Evolutionary conservation across 2,797 vertebrate genomes (phyloP), one percentile per base, ranked within the genome.

Genomic region (Halcyon leucocephala): DNA sequence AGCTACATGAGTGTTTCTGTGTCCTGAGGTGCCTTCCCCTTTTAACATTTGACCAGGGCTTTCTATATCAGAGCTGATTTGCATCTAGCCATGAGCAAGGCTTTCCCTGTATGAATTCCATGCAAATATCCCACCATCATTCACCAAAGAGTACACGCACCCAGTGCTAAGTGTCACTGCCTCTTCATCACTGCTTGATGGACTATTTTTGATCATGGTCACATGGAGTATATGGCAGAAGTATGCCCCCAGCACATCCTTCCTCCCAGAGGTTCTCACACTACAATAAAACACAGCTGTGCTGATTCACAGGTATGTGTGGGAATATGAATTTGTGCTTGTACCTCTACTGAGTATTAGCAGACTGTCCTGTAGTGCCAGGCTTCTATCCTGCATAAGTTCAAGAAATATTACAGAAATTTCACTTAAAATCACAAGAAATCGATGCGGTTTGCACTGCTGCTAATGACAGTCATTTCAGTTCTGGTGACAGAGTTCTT

Each of bases 381-480:
- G 41, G 25, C 24, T 85, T 29, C 31, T 14, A 28, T 28, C 24
- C 24, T 51, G 10, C 15, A 35, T 28, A 35, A 44, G n/a, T 28
- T 35, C 44, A 54, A 82, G 67, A 74, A 89, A 78, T 74, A 44
- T 11, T 49, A 48, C 16, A 66, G 33, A 79, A 83, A 83, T 72
- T 55, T 74, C 25, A 24, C 67, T 28, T 66, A 31, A 88, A 81
- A 89, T 12, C 51, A 60, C 14, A 85, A 88, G 51, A 57, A 95
- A 46, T 46, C 46, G 41, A 71, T 84, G 66, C 71, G 73, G 37
- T 88, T 82, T 95, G 61, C 25, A 33, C 83, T 94, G 83, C 26
- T 86, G 28, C 62, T 93, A 86, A 85, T 84, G 74, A 42, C 44
- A 90, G 87, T 93, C 51, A 64, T 85, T 95, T 41, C 72, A 62